Percentiles rank a stretch among this genome's conserved stretches.
Evolutionary conservation across 2,113 vertebrate genomes (phyloP).

Genomic region (Blennius ocellaris): DNA sequence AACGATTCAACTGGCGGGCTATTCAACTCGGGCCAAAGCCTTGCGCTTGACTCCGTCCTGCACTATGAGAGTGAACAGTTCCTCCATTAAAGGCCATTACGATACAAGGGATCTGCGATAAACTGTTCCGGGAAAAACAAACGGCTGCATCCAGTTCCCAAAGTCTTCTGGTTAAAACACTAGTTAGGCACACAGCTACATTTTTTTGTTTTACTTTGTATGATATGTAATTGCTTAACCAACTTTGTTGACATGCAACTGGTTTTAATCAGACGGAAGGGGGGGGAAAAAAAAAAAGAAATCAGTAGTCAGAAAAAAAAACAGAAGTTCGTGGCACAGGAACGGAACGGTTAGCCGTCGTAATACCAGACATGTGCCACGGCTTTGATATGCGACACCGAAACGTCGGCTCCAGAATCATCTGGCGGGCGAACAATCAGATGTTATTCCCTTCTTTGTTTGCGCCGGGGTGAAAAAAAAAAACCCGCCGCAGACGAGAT

Average conservation of each 20-base stretch:
- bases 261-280: slow-evolving; percentile 33
- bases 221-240: slow-evolving; percentile 33
- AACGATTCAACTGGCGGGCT: too few species aligned
- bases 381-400: slow-evolving; percentile 83
- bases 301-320: slow-evolving; percentile 41
- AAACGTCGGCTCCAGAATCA: slow-evolving; percentile 67
- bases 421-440: slow-evolving; percentile 81
- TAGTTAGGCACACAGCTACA: slow-evolving; percentile 8
- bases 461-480: slow-evolving; percentile 51
- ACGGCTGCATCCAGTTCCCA: too few species aligned
- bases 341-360: slow-evolving; percentile 53
- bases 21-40: too few species aligned
- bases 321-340: slow-evolving; percentile 44
- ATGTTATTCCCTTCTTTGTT: slow-evolving; percentile 51
- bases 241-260: slow-evolving; percentile 30
- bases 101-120: too few species aligned
- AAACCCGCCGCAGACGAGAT: slow-evolving; percentile 78
- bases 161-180: slow-evolving; percentile 15
- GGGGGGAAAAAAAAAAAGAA: background rate
- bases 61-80: too few species aligned
- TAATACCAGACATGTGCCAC: slow-evolving; percentile 58
- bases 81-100: too few species aligned
- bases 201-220: slow-evolving; percentile 45
- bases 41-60: too few species aligned
- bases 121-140: too few species aligned